These are phyloP conservation scores for Thera obeliscata DNA, from an alignment of 2,888 invertebrate genomes.

Conservation along the genomic window DNA sequence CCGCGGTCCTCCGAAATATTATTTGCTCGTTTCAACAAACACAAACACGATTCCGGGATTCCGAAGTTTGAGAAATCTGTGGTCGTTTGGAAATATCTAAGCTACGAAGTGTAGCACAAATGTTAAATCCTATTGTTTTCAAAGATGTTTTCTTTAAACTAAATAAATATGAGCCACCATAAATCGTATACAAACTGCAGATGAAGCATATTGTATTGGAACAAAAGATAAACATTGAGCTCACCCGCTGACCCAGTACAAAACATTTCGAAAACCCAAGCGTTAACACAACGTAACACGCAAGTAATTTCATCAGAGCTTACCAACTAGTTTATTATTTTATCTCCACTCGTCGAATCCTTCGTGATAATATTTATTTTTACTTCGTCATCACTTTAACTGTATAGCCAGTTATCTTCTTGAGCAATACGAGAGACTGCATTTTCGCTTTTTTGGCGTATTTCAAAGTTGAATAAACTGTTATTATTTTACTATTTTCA, in stretches of 20 bases:
- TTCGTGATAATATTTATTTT: conserved; percentile 25
- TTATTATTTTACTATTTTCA: conserved; percentile 1
- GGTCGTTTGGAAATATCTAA: conserved; percentile 36
- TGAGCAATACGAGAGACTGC: conserved; percentile 9
- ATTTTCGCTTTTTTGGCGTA: neutral
- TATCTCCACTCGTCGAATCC: conserved; percentile 17
- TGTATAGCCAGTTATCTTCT: conserved; percentile 12
- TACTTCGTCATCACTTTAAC: conserved; percentile 7
- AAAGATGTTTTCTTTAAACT: conserved; percentile 25
- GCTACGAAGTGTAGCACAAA: conserved; percentile 21
- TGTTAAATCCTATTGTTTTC: conserved; percentile 23
- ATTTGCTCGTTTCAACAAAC: conserved; percentile 49
- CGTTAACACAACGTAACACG: conserved; percentile 8
- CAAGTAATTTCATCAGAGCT: conserved; percentile 28
- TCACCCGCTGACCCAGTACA: conserved; percentile 39
- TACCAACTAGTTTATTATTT: conserved; percentile 23
- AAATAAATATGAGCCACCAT: conserved; percentile 47
- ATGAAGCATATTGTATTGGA: conserved; percentile 59
- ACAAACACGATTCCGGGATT: conserved; percentile 42
- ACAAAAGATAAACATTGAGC: conserved; percentile 62
- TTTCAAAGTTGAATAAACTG: conserved; percentile 3
- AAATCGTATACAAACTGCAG: conserved; percentile 60
- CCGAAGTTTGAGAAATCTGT: conserved; percentile 42
- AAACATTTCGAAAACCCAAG: conserved; percentile 29
- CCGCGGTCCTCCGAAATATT: conserved; percentile 52